Conservation (phyloP, 92 coral and sea anemone species). For the Virgularia gustaviana region DNA sequence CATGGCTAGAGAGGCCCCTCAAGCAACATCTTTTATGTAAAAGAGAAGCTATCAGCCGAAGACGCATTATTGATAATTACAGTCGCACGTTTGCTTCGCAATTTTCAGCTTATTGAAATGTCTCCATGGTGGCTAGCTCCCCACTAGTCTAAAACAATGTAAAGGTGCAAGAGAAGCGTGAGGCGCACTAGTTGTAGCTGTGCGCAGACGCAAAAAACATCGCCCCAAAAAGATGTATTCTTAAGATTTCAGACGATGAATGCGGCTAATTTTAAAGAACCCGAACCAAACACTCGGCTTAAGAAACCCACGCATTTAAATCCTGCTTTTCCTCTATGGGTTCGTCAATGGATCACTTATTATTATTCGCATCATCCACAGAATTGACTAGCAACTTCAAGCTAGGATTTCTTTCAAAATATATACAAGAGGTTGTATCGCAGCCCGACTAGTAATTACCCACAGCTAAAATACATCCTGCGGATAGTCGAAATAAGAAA, state of each 20-base stretch:
- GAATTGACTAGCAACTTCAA: not conserved
- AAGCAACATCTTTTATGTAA: not conserved
- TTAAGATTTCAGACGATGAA: too few species aligned
- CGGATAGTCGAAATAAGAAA: not conserved
- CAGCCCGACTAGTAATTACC: too few species aligned
- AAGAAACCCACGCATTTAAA: slow-evolving; percentile 3
- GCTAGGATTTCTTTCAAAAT: not conserved
- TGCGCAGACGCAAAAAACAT: too few species aligned
- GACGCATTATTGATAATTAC: slow-evolving; percentile 20
- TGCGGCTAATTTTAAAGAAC: slow-evolving; percentile 34
- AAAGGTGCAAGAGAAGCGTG: too few species aligned
- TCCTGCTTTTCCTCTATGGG: not conserved
- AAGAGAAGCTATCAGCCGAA: slow-evolving; percentile 21
- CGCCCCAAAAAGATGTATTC: too few species aligned
- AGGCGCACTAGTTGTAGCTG: too few species aligned
- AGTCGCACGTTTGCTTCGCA: not conserved
- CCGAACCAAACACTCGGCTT: slow-evolving; percentile 32
- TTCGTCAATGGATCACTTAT: not conserved
- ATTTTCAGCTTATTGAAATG: not conserved
- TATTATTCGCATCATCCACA: not conserved
- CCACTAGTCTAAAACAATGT: not conserved
- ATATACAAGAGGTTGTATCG: too few species aligned
- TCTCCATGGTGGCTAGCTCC: not conserved
- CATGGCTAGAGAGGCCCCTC: slow-evolving; percentile 32
- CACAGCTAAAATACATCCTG: not conserved